Base-by-base conservation (phyloP, 2,888 invertebrate genomes). In the Xiphydria camelus region DNA sequence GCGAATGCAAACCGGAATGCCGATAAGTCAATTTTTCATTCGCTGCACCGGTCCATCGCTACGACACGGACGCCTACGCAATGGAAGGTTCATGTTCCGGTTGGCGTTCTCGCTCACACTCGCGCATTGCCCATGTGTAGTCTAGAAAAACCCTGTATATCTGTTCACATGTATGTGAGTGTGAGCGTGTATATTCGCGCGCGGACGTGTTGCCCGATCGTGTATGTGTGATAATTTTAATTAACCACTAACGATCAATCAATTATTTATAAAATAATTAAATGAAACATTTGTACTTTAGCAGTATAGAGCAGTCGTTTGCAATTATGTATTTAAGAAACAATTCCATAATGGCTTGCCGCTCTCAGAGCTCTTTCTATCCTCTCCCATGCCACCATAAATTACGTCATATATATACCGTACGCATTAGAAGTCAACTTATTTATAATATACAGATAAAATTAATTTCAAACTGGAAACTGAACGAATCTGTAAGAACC, bases 211-310 rank as follows among this genome's bases (percentile, higher is more conserved):
- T n/a, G n/a, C n/a, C n/a, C n/a, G n/a, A n/a, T n/a, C n/a, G n/a
- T n/a, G 29, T 39, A 39, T 29, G 12, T 15, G 29, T 17, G 18
- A 26, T n/a, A 14, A 22, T 40, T 44, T 39, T 45, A 57, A 48
- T 45, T 54, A 50, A 56, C 44, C 41, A 46, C 53, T 61, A 59
- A 59, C 51, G 48, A 57, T n/a, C n/a, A n/a, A 59, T 61, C 47
- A 44, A 57, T 57, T 54, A 44, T 64, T 64, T 67, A 70, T 64
- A 72, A 68, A 70, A 68, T 69, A 72, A 70, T 69, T 70, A 73
- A 73, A 74, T 68, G 66, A 73, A 74, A 75, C 68, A 71, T 75
- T 75, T 75, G 74, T 75, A 75, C 74, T 74, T 73, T 73, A 73
- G 72, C 73, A 75, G 74, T 74, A 70, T 74, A 73, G 73, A 75